phyloP scores from a whole-genome alignment of 1,140 invertebrate species.

The Brachionus rubens region DNA sequence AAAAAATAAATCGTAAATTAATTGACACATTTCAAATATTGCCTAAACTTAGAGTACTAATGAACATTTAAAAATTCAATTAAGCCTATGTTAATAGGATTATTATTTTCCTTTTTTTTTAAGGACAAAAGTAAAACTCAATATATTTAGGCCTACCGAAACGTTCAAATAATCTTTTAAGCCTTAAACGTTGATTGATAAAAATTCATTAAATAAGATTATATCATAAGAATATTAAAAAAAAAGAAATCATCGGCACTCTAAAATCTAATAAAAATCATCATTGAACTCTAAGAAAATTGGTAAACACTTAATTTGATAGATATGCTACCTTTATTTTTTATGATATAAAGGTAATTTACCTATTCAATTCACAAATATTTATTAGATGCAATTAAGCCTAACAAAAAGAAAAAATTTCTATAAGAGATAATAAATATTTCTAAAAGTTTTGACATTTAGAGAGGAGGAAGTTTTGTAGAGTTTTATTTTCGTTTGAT shows the following conservation, averaged over 20 bases:
- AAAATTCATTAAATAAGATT: not conserved
- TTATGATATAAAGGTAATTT: not conserved
- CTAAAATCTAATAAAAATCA: too few species aligned
- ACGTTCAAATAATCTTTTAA: not conserved
- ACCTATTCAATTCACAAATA: slow-evolving; percentile 10
- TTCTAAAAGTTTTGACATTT: slow-evolving; percentile 30
- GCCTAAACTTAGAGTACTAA: too few species aligned
- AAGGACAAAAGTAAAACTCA: too few species aligned
- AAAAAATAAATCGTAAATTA: too few species aligned
- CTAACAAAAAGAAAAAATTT: too few species aligned
- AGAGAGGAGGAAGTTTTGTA: slow-evolving; percentile 11
- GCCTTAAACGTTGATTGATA: not conserved
- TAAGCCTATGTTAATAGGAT: too few species aligned
- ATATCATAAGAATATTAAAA: slow-evolving; percentile 12
- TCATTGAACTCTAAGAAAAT: slow-evolving; percentile 28
- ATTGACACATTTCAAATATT: too few species aligned
- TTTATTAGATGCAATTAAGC: not conserved
- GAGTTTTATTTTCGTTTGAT: not conserved
- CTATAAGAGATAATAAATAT: not conserved
- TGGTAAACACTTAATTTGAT: slow-evolving; percentile 29
- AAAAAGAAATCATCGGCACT: not conserved
- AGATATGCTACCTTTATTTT: not conserved
- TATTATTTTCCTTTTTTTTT: too few species aligned
- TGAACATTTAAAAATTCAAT: too few species aligned
- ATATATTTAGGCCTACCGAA: not conserved